A percentile compares a stretch with the other conserved stretches of the same genome.
Evolutionary conservation across 2,888 invertebrate species (phyloP).

Genomic region (Cephonodes hylas): DNA sequence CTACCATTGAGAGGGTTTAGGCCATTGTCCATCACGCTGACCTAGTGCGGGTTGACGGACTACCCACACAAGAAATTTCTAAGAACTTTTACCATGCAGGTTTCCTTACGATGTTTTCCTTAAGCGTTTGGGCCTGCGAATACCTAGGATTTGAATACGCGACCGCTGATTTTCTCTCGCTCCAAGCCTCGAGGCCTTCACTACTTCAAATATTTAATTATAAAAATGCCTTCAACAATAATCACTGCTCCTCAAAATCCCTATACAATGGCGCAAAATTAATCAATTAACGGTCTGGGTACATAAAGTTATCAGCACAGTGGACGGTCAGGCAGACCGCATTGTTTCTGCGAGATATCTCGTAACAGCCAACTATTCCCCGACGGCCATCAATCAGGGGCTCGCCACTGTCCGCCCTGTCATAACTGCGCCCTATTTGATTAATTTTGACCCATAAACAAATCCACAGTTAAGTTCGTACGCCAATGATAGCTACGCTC

Average conservation of each 20-base stretch:
- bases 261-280: neutral
- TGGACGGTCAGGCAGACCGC: neutral
- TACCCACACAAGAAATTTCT: too few species aligned
- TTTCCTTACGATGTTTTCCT: too few species aligned
- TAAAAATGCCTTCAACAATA: neutral
- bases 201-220: too few species aligned
- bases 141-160: too few species aligned
- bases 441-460: constrained; percentile 56
- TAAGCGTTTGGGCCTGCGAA: too few species aligned
- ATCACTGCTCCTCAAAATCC: neutral
- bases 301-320: constrained; percentile 2
- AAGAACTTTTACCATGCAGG: too few species aligned
- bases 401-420: constrained; percentile 46
- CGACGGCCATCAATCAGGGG: constrained; percentile 54
- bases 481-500: constrained; percentile 12
- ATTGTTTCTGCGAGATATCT: constrained; percentile 6
- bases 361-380: constrained; percentile 28
- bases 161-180: too few species aligned
- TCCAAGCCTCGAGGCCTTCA: too few species aligned
- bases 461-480: constrained; percentile 17
- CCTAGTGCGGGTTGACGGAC: too few species aligned
- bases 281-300: constrained; percentile 3
- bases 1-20: too few species aligned
- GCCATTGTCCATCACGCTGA: too few species aligned
- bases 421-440: constrained; percentile 60